Base-by-base conservation (phyloP, 2,113 vertebrate species). In the Nanorana parkeri region DNA sequence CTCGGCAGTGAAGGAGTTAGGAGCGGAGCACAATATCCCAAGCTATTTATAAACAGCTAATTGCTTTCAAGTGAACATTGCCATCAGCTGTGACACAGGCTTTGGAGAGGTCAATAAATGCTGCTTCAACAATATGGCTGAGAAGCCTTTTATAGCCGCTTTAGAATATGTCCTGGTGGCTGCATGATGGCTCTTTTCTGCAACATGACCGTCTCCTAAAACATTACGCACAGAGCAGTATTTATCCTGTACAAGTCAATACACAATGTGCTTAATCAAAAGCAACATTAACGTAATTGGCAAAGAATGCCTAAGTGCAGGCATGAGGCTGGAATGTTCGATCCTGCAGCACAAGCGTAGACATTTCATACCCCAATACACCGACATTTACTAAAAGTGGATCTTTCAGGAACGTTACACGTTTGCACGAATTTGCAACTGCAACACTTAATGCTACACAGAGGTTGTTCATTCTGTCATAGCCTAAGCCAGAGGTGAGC, bases 41-140 rank as follows among this genome's bases (percentile, higher is more conserved):
- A 81, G 79, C 51, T 61, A 72, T 64, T 73, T 81, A 64, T 73
- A 61, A 65, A 15, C 56, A 54, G 68, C 79, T 81, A 81, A 81
- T 81, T 81, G 68, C 56, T 51, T 65, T 64, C 26, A 32, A 61
- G 47, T 65, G 58, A 32, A 81, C 64, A 64, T 73, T 73, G 68
- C 60, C 68, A 73, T 73, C 79, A 36, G 69, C 79, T 73, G 68
- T 65, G 79, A 81, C 79, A 81, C 16, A 32, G 60, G 68, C 68
- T 60, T 73, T 24, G 26, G 58, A 71, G 68, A 73, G 68, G 79
- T 81, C 68, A 81, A 72, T 72, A 72, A 81, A 73, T 64, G 79
- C 36, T 55, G 60, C 79, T 73, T 55, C 24, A 65, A 69, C 56
- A 72, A 73, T 36, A 73, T 69, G 47, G 68, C 79, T 28, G 36